Percentiles rank a stretch among this genome's conserved stretches.
These are phyloP conservation scores for Lepus timidus DNA, from an alignment of 2,113 vertebrate species.

Conservation along the genomic window DNA sequence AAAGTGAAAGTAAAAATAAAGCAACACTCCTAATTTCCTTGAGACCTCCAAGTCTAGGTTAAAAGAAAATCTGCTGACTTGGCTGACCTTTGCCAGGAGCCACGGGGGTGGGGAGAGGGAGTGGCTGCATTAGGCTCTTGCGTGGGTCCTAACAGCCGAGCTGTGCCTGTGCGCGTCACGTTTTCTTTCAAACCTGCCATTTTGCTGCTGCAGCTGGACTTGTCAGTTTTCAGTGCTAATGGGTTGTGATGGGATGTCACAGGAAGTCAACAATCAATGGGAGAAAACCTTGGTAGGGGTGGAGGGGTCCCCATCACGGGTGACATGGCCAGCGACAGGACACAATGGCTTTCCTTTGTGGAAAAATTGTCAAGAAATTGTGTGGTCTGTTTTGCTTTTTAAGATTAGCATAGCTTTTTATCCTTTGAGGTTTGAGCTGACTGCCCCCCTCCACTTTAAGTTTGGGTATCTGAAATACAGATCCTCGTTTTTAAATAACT, in stretches of 20 bases:
- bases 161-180: slow-evolving; percentile 79
- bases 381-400: slow-evolving; percentile 84
- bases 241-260: slow-evolving; percentile 90
- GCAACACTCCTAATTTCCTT: neutral
- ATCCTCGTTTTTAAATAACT: slow-evolving; percentile 65
- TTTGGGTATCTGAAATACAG: slow-evolving; percentile 35
- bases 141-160: slow-evolving; percentile 75
- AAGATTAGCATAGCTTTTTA: slow-evolving; percentile 86
- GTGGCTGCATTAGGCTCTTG: neutral
- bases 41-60: slow-evolving; percentile 65
- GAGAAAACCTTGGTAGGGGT: slow-evolving; percentile 48
- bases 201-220: slow-evolving; percentile 88
- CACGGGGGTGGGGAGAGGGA: neutral
- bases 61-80: slow-evolving; percentile 76
- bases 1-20: slow-evolving; percentile 70
- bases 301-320: slow-evolving; percentile 79
- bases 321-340: slow-evolving; percentile 86
- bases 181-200: slow-evolving; percentile 88
- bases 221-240: slow-evolving; percentile 91
- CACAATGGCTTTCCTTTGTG: slow-evolving; percentile 81
- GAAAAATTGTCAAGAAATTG: slow-evolving; percentile 86
- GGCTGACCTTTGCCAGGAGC: slow-evolving; percentile 76
- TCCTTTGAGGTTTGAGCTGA: slow-evolving; percentile 75
- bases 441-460: slow-evolving; percentile 63
- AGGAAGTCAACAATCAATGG: slow-evolving; percentile 90